phyloP scores from a whole-genome alignment of 2,113 vertebrate genomes.

The Aptenodytes patagonicus region DNA sequence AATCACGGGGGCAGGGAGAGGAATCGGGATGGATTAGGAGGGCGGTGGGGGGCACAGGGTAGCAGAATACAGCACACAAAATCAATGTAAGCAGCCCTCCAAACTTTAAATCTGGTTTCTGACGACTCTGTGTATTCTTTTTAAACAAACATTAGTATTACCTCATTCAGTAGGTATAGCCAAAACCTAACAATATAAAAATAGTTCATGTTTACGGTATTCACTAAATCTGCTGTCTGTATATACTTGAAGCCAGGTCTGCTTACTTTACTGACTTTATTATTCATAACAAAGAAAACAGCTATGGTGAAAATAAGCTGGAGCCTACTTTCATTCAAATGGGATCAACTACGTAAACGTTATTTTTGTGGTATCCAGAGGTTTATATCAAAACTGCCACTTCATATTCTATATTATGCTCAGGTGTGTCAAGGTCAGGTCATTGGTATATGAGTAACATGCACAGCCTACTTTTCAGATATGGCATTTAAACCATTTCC shows the following conservation, averaged over 20 bases:
- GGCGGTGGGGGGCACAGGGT: background rate
- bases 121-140: background rate
- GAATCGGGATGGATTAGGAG: background rate
- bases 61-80: background rate
- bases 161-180: background rate
- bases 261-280: background rate
- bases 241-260: background rate
- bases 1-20: conserved; percentile 21
- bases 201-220: background rate
- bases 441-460: background rate
- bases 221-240: background rate
- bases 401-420: background rate
- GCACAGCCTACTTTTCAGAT: background rate
- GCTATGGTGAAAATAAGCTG: background rate
- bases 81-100: background rate
- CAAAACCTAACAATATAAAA: background rate
- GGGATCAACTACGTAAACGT: background rate
- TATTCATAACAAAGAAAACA: background rate
- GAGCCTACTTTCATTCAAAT: background rate
- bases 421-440: background rate
- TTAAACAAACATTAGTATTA: background rate
- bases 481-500: background rate
- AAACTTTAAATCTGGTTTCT: background rate
- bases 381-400: background rate
- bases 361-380: background rate